Base-by-base conservation (phyloP, 1,140 invertebrate species). In the Lordiphosa clarofinis region DNA sequence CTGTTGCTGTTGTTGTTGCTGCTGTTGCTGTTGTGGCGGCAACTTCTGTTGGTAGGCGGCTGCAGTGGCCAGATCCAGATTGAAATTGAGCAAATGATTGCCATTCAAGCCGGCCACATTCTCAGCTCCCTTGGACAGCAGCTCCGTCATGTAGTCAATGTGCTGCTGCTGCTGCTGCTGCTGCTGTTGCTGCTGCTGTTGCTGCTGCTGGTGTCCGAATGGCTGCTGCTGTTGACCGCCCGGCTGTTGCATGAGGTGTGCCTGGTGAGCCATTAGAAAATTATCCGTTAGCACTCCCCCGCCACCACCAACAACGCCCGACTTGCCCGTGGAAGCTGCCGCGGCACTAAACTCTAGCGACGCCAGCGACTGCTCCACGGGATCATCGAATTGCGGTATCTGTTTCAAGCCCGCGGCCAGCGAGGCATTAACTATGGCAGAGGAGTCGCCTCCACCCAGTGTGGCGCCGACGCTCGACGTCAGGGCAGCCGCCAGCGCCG, bases 291-390 rank as follows among this genome's bases (percentile, higher is more conserved):
- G 48, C 44, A 39, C 50, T 54, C 43, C 43, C 13, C 43, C 43
- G 7, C 43, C 43, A 44, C 24, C 43, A n/a, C 19, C 24, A 9
- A 28, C 24, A 38, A 19, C 19, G 19, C 54, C 53, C 1, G 75
- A 71, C 36, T 87, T 87, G 46, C 78, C 81, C 36, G 86, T 67
- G 35, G 70, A 62, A 10, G 62, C 59, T 12, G 63, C 35, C 8
- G 91, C 90, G 6, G 92, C 88, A 24, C 78, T 88, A 33, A 92
- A 90, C 86, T 93, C 93, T 11, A 93, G 78, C 57, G 91, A 93
- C 35, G 92, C 92, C 49, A 93, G 89, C 21, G 92, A 93, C 63
- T 93, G 90, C 82, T 93, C 93, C 61, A 93, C 90, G n/a, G 92
- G 92, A 86, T 93, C 93, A 39, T 90, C 87, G 76, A 91, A 82